These are phyloP conservation scores for Dasyprocta punctata DNA, from an alignment of 2,113 vertebrate genomes.

Conservation along the genomic window DNA sequence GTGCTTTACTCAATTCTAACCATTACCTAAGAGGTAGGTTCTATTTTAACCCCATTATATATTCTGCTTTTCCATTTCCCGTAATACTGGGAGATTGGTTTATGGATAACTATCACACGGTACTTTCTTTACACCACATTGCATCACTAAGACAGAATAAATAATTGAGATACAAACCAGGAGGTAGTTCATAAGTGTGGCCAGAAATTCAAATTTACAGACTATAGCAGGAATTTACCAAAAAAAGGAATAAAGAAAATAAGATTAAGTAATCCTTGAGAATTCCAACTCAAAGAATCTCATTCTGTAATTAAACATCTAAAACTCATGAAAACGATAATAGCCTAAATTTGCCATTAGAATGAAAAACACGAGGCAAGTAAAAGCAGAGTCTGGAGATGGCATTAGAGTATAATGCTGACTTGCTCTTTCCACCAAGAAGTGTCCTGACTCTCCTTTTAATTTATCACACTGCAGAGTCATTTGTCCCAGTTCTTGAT, in stretches of 20 bases:
- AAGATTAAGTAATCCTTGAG: background rate
- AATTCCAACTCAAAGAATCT: background rate
- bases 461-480: constrained; percentile 30
- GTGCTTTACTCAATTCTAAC: background rate
- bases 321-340: background rate
- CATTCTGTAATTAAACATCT: background rate
- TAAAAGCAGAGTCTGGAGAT: background rate
- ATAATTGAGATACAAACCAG: background rate
- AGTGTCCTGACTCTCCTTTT: background rate
- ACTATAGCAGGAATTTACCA: background rate
- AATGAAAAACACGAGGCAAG: background rate
- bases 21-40: background rate
- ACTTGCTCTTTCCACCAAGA: background rate
- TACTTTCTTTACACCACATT: background rate
- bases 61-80: background rate
- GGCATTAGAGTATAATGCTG: background rate
- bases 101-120: background rate
- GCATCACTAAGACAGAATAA: background rate
- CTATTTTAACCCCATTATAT: background rate
- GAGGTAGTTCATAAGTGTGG: background rate
- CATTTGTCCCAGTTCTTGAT: constrained; percentile 34
- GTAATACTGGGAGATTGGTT: background rate
- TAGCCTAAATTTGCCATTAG: background rate
- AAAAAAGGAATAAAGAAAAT: background rate
- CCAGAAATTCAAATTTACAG: background rate